Evolutionary conservation across 2,113 vertebrate genomes (phyloP).

Genomic region (Lontra canadensis): DNA sequence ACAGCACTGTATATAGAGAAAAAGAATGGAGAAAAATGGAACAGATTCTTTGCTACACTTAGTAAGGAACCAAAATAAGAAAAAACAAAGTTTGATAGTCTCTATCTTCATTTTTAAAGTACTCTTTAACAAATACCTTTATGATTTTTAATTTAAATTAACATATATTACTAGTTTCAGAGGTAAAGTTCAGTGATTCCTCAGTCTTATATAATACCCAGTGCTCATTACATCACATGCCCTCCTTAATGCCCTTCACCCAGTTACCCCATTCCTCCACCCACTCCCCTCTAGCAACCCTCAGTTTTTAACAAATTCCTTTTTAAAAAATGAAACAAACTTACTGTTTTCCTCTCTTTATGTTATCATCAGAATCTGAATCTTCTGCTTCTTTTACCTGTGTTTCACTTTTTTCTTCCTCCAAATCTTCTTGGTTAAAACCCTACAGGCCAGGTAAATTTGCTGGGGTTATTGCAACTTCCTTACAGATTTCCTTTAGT

Average conservation of each 20-base stretch:
- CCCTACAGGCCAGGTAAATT: slow-evolving; percentile 86
- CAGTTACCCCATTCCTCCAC: not conserved
- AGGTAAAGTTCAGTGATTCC: not conserved
- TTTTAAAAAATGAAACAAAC: slow-evolving; percentile 61
- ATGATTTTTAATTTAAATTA: not conserved
- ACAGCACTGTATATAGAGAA: not conserved
- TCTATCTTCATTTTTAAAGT: slow-evolving; percentile 21
- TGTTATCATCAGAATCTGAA: slow-evolving; percentile 95
- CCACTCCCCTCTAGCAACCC: not conserved
- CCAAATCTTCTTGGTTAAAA: slow-evolving; percentile 98
- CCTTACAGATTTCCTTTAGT: not conserved
- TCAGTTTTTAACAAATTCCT: not conserved
- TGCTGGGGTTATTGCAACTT: not conserved
- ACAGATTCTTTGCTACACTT: not conserved
- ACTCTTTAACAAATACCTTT: not conserved
- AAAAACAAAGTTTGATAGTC: not conserved
- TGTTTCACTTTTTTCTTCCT: slow-evolving; percentile 88
- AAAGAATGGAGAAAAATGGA: not conserved
- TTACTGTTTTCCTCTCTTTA: slow-evolving; percentile 93
- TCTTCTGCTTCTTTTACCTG: slow-evolving; percentile 86
- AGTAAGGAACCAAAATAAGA: not conserved
- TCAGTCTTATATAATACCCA: not conserved
- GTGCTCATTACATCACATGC: not conserved
- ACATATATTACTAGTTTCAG: not conserved
- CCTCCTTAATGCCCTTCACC: not conserved